These are phyloP conservation scores for Sinopyrophorus schimmeli DNA, from an alignment of 2,888 invertebrate species.

Conservation along the genomic window DNA sequence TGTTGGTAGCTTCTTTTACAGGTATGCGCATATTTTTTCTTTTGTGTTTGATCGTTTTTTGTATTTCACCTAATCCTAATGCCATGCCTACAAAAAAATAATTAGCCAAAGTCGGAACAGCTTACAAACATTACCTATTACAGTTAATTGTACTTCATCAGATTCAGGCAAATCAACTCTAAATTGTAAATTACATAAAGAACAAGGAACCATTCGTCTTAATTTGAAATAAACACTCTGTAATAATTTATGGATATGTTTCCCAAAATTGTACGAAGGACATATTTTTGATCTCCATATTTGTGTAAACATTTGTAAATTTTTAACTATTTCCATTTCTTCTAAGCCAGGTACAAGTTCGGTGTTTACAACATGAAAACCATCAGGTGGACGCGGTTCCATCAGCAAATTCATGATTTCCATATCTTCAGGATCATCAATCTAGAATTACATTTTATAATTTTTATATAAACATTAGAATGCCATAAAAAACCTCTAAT, in stretches of 20 bases:
- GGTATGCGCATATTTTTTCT: slow-evolving; percentile 46
- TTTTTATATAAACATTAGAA: background rate
- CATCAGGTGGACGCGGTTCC: slow-evolving; percentile 74
- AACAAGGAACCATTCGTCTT: slow-evolving; percentile 84
- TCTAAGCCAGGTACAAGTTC: slow-evolving; percentile 74
- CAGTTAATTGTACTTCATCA: slow-evolving; percentile 65
- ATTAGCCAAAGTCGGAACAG: background rate
- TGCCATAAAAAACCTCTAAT: slow-evolving; percentile 62
- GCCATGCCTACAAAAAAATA: slow-evolving; percentile 68
- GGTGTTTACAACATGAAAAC: slow-evolving; percentile 79
- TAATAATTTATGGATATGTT: slow-evolving; percentile 62
- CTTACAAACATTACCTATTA: slow-evolving; percentile 54
- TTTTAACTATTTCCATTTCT: slow-evolving; percentile 68
- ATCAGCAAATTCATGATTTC: slow-evolving; percentile 74
- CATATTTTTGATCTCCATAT: slow-evolving; percentile 71
- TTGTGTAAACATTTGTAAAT: slow-evolving; percentile 84
- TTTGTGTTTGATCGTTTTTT: slow-evolving; percentile 57
- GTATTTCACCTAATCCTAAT: slow-evolving; percentile 69
- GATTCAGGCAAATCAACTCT: slow-evolving; percentile 86
- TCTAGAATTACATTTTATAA: slow-evolving; percentile 52
- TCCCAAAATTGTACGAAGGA: slow-evolving; percentile 54
- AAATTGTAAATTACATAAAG: slow-evolving; percentile 79
- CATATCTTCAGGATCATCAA: slow-evolving; percentile 82
- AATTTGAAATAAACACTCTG: slow-evolving; percentile 88
- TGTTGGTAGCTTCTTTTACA: slow-evolving; percentile 40